phyloP scores from a whole-genome alignment of 2,888 invertebrate genomes.

The Uloborus plumipes region DNA sequence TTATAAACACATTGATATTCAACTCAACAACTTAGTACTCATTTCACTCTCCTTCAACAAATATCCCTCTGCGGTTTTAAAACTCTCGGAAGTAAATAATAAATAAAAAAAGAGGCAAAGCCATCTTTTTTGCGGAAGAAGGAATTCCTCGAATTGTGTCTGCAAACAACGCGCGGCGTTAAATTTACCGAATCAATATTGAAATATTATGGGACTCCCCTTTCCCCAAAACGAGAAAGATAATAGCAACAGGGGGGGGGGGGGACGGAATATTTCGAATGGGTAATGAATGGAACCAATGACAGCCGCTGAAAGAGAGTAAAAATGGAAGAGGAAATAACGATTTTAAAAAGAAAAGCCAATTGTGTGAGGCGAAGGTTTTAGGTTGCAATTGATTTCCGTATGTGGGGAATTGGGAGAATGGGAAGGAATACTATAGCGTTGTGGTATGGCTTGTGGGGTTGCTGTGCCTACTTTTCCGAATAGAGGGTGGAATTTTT shows the following conservation, averaged over 20 bases:
- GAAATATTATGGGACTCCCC: slow-evolving; percentile 25
- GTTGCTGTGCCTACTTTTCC: too few species aligned
- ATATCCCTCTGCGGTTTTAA: not conserved
- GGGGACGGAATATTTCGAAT: not conserved
- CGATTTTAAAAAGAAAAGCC: slow-evolving; percentile 18
- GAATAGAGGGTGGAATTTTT: too few species aligned
- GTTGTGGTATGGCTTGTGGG: too few species aligned
- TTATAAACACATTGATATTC: too few species aligned
- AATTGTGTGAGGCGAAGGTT: slow-evolving; percentile 41
- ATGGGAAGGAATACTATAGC: not conserved
- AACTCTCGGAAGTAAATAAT: slow-evolving; percentile 13
- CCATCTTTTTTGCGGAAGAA: slow-evolving; percentile 2
- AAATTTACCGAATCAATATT: slow-evolving; percentile 30
- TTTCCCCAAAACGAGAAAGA: slow-evolving; percentile 7
- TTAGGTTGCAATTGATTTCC: slow-evolving; percentile 47
- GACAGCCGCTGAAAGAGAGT: slow-evolving; percentile 20
- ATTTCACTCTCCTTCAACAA: not conserved
- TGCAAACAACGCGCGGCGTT: slow-evolving; percentile 22
- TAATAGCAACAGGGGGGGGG: slow-evolving; percentile 2
- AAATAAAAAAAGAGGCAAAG: not conserved
- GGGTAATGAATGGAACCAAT: slow-evolving; percentile 31
- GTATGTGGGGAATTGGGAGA: not conserved
- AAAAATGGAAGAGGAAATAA: slow-evolving; percentile 21
- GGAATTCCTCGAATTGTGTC: slow-evolving; percentile 20
- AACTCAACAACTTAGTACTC: too few species aligned